Percentiles rank a stretch among this genome's conserved stretches.
These are phyloP conservation scores for Drosophila emarginata DNA, from an alignment of 2,888 invertebrate species.

Conservation along the genomic window DNA sequence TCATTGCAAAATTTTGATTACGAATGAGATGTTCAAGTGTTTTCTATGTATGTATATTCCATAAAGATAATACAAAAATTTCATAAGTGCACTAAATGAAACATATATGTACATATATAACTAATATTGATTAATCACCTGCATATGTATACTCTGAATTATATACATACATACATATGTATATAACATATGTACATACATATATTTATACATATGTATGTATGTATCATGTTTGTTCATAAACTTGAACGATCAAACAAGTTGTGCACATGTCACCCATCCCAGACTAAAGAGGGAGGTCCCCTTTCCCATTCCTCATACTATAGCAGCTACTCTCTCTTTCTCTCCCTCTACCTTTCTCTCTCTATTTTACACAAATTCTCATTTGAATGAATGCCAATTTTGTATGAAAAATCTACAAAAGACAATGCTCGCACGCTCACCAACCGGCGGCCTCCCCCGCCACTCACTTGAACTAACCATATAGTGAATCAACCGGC, in stretches of 20 bases:
- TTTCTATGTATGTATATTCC: conserved; percentile 13
- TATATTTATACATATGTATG: not conserved
- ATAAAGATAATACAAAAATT: conserved; percentile 7
- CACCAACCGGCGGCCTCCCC: conserved; percentile 2
- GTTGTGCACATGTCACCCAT: conserved; percentile 32
- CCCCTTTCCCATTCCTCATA: not conserved
- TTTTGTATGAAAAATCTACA: not conserved
- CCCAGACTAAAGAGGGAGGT: conserved; percentile 5
- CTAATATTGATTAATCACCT: conserved; percentile 30
- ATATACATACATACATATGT: not conserved
- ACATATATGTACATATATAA: too few species aligned
- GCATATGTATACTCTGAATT: not conserved
- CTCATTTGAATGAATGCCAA: conserved; percentile 16
- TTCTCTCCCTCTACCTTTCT: not conserved
- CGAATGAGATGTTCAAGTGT: conserved; percentile 18
- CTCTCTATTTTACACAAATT: not conserved
- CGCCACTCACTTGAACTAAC: conserved; percentile 6
- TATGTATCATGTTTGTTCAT: not conserved
- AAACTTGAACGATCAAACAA: conserved; percentile 25
- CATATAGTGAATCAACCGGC: conserved; percentile 42
- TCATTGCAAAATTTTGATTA: conserved; percentile 21
- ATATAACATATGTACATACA: not conserved
- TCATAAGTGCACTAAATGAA: not conserved
- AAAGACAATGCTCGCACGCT: not conserved
- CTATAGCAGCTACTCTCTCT: not conserved